phyloP scores from a whole-genome alignment of 2,888 invertebrate species.

The Petrolisthes cinctipes region DNA sequence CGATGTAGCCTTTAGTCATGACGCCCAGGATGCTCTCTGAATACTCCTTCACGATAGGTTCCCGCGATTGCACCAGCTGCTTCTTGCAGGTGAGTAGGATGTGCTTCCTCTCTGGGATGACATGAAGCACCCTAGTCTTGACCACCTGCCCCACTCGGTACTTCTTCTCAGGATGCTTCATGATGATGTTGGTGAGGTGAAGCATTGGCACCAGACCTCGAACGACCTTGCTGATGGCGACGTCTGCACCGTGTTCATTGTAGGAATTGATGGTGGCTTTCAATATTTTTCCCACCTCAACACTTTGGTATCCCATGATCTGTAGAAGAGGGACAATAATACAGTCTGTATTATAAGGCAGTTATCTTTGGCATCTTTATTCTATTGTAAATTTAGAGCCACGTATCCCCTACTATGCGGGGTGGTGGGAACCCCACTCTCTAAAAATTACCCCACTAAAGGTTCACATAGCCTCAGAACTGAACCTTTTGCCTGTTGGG shows the following conservation, averaged over 20 bases:
- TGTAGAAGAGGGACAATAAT: background rate
- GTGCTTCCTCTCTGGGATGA: slow-evolving; percentile 10
- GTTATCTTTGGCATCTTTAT: background rate
- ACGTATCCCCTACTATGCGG: background rate
- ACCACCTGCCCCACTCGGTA: slow-evolving; percentile 2
- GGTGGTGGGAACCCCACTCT: background rate
- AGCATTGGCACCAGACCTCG: slow-evolving; percentile 29
- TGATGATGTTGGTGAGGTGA: slow-evolving; percentile 21
- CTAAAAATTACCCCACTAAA: no score
- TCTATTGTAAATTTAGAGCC: background rate
- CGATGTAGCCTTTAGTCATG: slow-evolving; percentile 30
- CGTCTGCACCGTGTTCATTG: slow-evolving; percentile 4
- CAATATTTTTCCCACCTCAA: slow-evolving; percentile 26
- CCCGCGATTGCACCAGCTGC: slow-evolving; percentile 12
- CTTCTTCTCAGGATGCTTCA: slow-evolving; percentile 40
- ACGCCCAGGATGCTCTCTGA: background rate
- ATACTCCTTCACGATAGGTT: slow-evolving; percentile 34
- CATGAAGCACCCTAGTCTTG: slow-evolving; percentile 34
- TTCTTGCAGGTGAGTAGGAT: slow-evolving; percentile 43
- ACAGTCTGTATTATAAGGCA: background rate
- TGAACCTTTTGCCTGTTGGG: no score
- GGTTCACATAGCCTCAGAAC: no score
- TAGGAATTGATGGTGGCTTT: slow-evolving; percentile 32
- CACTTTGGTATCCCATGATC: slow-evolving; percentile 8
- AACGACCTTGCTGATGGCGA: slow-evolving; percentile 38